phyloP scores from a whole-genome alignment of 1,140 invertebrate genomes.

The Hypothenemus hampei region DNA sequence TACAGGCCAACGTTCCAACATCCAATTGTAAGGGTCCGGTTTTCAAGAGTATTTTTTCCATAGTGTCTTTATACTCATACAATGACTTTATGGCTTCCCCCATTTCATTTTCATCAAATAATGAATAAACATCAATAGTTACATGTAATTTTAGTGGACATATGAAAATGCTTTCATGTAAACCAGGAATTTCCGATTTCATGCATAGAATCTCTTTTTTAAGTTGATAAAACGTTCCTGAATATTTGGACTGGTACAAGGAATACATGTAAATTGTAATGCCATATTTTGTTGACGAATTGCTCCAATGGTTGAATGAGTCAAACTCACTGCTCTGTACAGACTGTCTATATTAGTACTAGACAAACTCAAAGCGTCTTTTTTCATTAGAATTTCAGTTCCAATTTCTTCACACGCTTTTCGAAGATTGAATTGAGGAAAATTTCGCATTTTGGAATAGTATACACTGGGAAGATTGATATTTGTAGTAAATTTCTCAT shows the following conservation, averaged over 20 bases:
- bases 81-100: constrained; percentile 51
- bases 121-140: constrained; percentile 64
- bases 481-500: constrained; percentile 28
- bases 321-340: constrained; percentile 57
- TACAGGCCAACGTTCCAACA: constrained; percentile 49
- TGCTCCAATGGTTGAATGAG: constrained; percentile 61
- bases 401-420: constrained; percentile 47
- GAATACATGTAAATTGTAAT: constrained; percentile 77
- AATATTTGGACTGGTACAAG: constrained; percentile 55
- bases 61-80: constrained; percentile 46
- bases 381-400: constrained; percentile 61
- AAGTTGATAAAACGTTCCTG: constrained; percentile 56
- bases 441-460: constrained; percentile 25
- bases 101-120: constrained; percentile 64
- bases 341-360: constrained; percentile 55
- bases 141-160: constrained; percentile 66
- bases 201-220: constrained; percentile 39
- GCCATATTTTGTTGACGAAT: constrained; percentile 56
- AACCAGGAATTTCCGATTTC: constrained; percentile 42
- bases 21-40: constrained; percentile 42
- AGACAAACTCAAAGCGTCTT: constrained; percentile 48
- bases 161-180: constrained; percentile 68
- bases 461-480: constrained; percentile 35
- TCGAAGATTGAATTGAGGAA: constrained; percentile 7
- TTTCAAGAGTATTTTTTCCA: constrained; percentile 47